phyloP scores from a whole-genome alignment of 2,888 invertebrate species.

The Taenaris catops region DNA sequence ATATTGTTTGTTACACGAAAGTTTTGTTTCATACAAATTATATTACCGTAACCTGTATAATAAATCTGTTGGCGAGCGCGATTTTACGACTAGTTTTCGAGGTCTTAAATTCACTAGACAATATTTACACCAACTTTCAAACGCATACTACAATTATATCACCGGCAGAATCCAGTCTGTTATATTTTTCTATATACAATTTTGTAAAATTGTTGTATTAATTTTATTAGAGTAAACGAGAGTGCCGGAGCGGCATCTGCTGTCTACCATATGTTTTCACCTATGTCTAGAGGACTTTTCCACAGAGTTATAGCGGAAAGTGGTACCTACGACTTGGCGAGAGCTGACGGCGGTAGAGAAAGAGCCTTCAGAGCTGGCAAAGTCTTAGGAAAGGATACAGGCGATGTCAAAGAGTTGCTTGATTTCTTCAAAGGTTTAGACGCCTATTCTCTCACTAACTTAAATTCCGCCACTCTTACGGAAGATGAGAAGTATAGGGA shows the following conservation, averaged over 20 bases:
- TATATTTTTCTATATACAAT: no score
- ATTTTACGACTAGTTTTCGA: constrained; percentile 14
- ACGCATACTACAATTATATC: not conserved
- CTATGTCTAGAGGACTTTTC: constrained; percentile 59
- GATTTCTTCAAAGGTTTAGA: constrained; percentile 33
- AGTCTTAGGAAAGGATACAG: constrained; percentile 34
- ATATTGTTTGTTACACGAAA: constrained; percentile 22
- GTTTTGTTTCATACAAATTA: constrained; percentile 15
- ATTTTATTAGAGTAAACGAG: no score
- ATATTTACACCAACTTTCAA: not conserved
- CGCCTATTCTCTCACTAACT: constrained; percentile 34
- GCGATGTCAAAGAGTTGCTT: constrained; percentile 24
- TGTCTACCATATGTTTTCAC: constrained; percentile 57
- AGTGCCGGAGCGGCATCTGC: constrained; percentile 57
- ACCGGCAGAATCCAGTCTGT: no score
- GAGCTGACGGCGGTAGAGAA: constrained; percentile 16
- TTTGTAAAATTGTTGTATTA: no score
- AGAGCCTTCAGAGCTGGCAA: constrained; percentile 44
- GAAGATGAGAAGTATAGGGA: constrained; percentile 42
- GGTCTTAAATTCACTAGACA: not conserved
- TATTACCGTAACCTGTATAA: constrained; percentile 17
- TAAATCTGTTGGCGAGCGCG: constrained; percentile 10
- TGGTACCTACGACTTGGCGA: constrained; percentile 40
- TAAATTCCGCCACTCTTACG: constrained; percentile 35
- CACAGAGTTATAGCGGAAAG: constrained; percentile 60